phyloP scores from a whole-genome alignment of 2,113 vertebrate genomes.

The Daphoenositta chrysoptera region DNA sequence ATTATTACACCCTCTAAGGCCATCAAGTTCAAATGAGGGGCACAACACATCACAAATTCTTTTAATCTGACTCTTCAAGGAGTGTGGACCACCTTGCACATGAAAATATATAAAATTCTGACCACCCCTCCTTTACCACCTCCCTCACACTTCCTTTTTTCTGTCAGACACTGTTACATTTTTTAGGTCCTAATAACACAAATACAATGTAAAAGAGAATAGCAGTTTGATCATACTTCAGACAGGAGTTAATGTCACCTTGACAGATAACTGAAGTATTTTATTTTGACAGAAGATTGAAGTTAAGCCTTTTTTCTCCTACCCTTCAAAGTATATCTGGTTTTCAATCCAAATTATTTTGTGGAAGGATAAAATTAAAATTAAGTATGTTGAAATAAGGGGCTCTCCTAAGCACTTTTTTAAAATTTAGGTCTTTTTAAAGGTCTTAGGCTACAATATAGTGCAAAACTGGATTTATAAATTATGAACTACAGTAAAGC shows the following conservation, averaged over 20 bases:
- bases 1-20: neutral
- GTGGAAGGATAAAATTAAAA: neutral
- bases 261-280: neutral
- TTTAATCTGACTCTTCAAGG: neutral
- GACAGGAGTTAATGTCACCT: neutral
- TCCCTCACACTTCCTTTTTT: neutral
- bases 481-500: neutral
- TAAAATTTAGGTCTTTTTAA: neutral
- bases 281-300: neutral
- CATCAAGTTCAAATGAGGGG: neutral
- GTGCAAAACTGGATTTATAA: neutral
- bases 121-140: neutral
- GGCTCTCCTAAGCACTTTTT: neutral
- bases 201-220: neutral
- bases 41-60: neutral
- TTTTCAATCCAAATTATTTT: neutral
- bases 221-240: neutral
- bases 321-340: neutral
- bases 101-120: neutral
- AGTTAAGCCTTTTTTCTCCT: neutral
- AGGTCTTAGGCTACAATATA: neutral
- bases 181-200: neutral
- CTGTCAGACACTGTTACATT: neutral
- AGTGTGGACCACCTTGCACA: neutral
- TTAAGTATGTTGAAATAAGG: neutral